Conservation (phyloP, 2,113 vertebrate genomes). For the Pedionomus torquatus region DNA sequence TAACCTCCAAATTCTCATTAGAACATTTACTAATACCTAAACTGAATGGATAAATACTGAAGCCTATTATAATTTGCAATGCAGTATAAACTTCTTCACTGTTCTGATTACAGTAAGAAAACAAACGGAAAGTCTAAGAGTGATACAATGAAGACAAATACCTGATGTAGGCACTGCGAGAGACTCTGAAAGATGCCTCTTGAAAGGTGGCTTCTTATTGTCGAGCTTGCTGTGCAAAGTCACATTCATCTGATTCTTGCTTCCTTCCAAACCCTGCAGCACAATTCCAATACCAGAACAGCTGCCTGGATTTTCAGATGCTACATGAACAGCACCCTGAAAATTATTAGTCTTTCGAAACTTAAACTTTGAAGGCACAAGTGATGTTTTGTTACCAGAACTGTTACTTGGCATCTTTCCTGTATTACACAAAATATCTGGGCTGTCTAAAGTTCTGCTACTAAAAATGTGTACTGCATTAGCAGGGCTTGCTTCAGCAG, state of each 20-base stretch:
- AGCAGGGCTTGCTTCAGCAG: conserved; percentile 6
- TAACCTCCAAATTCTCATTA: neutral
- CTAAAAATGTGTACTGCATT: neutral
- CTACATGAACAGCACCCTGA: conserved; percentile 2
- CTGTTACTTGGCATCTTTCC: neutral
- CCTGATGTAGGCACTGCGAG: conserved; percentile 78
- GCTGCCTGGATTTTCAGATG: conserved; percentile 10
- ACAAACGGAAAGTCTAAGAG: neutral
- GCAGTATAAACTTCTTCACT: neutral
- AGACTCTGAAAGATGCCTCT: conserved; percentile 82
- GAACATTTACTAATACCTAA: neutral
- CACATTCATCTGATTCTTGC: conserved; percentile 15
- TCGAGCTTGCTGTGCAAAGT: conserved; percentile 25
- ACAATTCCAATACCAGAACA: conserved; percentile 14
- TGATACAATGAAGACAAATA: conserved; percentile 50
- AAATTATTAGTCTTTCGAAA: conserved; percentile 70
- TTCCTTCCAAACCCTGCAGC: conserved; percentile 43
- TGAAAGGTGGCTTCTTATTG: conserved; percentile 71
- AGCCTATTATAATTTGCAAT: neutral
- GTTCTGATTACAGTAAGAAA: neutral
- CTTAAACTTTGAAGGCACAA: conserved; percentile 59
- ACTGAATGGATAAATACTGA: neutral
- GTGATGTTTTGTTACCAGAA: conserved; percentile 5
- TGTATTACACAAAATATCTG: neutral
- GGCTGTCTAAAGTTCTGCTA: neutral